A percentile compares a stretch with the other conserved stretches of the same genome.
These are phyloP conservation scores for Polydrusus tereticollis DNA, from an alignment of 2,888 invertebrate genomes.

Conservation along the genomic window DNA sequence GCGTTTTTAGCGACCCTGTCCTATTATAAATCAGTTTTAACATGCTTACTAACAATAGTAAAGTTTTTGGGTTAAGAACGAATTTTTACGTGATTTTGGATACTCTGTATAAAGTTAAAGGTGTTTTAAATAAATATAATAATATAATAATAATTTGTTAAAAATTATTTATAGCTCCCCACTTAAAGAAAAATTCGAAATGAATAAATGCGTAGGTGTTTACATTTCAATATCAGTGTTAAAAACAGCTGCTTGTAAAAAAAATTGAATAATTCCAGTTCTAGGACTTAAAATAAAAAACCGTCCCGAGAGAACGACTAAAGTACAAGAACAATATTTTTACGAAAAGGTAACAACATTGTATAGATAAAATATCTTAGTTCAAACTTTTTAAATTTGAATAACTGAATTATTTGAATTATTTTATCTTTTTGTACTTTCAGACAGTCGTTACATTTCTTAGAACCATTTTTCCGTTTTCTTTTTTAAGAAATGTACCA, in stretches of 20 bases:
- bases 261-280: not conserved
- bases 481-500: no score
- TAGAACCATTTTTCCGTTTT: no score
- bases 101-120: no score
- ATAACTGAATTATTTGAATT: not conserved
- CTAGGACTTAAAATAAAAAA: not conserved
- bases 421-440: no score
- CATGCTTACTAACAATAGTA: no score
- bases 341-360: not conserved
- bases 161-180: not conserved
- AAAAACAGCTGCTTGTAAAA: not conserved
- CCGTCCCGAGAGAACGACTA: not conserved
- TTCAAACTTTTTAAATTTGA: not conserved
- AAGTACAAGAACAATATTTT: not conserved
- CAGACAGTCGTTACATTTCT: no score
- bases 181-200: not conserved
- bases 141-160: no score
- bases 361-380: not conserved
- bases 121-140: no score
- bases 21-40: no score
- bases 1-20: no score
- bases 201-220: not conserved
- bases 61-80: no score
- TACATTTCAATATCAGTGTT: not conserved
- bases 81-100: no score